Evolutionary conservation across 1,140 invertebrate genomes (phyloP), one percentile per base, ranked within the genome.

Genomic region (Cepaea nemoralis): DNA sequence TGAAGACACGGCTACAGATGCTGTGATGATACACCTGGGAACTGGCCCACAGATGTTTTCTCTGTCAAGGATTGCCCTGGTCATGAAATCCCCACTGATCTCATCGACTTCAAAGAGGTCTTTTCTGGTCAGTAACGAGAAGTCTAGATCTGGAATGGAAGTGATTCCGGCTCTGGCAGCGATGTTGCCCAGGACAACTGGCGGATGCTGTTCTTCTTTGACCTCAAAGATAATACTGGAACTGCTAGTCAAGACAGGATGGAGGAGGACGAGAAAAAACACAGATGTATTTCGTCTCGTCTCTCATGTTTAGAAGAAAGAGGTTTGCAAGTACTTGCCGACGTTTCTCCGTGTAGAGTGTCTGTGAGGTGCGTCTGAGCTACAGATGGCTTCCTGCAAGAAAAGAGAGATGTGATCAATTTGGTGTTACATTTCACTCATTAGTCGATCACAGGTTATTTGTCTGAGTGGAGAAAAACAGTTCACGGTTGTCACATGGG

Each of bases 31-130:
- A 63, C 85, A 87, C 1, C 24, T 31, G 14, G 75, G 16, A 0
- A 69, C 33, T 0, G 80, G 63, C 27, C 78, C 40, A 80, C 85
- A 87, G 1, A 87, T 45, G 22, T 63, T 39, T 42, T 88, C 87
- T 27, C 85, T 40, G 79, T 88, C 84, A 19, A 88, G 77, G 3
- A 42, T 73, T 6, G 33, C 74, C 0, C 69, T 74, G 12, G 82
- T 85, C 42, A 42, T 77, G 24, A 87, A 48, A 50, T 82, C 73
- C 19, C 86, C 85, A 63, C 45, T 80, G 39, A 79, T 74, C 35
- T 81, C 76, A 55, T 82, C 74, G 16, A 87, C 77, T 2, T 63
- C 42, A 55, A 87, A 87, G 33, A 83, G 40, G 35, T 74, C 45
- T 27, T 71, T 63, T 22, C 31, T 31, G n/a, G 39, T 55, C n/a